Percentiles rank a stretch among this genome's conserved stretches.
Evolutionary conservation across 2,888 invertebrate genomes (phyloP).

Genomic region (Oxycera nigricornis): DNA sequence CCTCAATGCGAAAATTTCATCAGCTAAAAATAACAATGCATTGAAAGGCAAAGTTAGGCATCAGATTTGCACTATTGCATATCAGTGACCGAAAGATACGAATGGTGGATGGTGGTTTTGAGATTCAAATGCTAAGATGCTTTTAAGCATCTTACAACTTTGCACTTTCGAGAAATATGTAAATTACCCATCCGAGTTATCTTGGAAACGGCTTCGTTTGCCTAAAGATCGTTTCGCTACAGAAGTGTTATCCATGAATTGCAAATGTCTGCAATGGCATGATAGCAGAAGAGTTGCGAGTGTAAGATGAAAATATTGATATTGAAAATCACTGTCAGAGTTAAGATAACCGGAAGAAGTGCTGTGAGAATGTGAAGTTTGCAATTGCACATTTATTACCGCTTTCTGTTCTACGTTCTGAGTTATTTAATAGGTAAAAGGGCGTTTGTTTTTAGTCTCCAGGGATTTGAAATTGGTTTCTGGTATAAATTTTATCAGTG

Average conservation of each 20-base stretch:
- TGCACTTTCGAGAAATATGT: conserved; percentile 16
- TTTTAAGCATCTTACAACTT: conserved; percentile 8
- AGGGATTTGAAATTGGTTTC: no score
- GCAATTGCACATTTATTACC: background rate
- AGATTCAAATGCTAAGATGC: background rate
- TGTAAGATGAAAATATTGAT: conserved; percentile 15
- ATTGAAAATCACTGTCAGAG: background rate
- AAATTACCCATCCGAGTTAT: conserved; percentile 23
- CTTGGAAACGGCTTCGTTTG: background rate
- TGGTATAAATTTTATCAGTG: no score
- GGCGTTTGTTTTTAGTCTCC: no score
- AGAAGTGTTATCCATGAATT: background rate
- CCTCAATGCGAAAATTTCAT: no score
- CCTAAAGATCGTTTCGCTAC: background rate
- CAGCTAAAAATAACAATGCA: no score
- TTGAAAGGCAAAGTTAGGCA: no score
- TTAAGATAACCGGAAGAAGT: background rate
- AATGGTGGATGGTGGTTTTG: background rate
- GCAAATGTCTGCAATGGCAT: background rate
- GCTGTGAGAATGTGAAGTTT: background rate
- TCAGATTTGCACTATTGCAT: background rate
- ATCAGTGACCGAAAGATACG: background rate
- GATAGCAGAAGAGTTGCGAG: background rate
- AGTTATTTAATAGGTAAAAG: background rate
- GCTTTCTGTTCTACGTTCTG: background rate